Percentiles rank a stretch among this genome's conserved stretches.
phyloP scores from a whole-genome alignment of 1,140 invertebrate genomes.

The Drosophila miranda region DNA sequence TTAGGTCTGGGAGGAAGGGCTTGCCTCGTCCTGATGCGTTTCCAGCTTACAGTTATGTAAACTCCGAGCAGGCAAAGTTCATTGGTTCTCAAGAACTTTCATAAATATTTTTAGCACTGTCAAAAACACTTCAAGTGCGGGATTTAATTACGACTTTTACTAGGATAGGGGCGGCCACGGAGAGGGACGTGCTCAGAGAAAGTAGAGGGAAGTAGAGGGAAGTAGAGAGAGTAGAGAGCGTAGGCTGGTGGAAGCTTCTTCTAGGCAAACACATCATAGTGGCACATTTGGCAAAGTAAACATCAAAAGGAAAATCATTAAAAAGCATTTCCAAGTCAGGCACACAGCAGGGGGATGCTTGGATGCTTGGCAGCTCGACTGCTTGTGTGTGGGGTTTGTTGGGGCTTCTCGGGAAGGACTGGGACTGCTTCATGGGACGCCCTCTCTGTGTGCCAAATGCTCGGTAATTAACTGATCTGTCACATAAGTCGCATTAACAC shows the following conservation, averaged over 20 bases:
- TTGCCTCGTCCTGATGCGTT: too few relatives aligned
- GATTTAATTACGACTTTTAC: constrained; percentile 51
- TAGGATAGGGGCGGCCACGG: too few relatives aligned
- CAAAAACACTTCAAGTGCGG: constrained; percentile 55
- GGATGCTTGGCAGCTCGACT: background rate
- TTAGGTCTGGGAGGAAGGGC: constrained; percentile 12
- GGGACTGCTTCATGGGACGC: too few relatives aligned
- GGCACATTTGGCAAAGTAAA: constrained; percentile 63
- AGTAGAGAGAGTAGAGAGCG: background rate
- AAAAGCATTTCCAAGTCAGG: constrained; percentile 67
- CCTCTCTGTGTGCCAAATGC: constrained; percentile 34
- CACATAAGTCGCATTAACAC: constrained; percentile 79
- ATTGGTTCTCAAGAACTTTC: constrained; percentile 29
- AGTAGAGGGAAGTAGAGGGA: too few relatives aligned
- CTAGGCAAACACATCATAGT: constrained; percentile 46
- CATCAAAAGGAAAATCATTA: constrained; percentile 34
- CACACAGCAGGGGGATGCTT: constrained; percentile 12
- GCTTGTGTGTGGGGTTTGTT: background rate
- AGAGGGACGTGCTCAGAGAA: constrained; percentile 19
- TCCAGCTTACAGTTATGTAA: constrained; percentile 18
- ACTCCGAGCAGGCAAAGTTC: constrained; percentile 8
- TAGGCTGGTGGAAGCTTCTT: too few relatives aligned
- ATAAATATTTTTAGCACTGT: constrained; percentile 59
- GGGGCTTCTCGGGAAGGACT: too few relatives aligned
- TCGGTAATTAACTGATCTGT: constrained; percentile 75